Percentiles rank a stretch among this genome's conserved stretches.
Conservation (phyloP, 1,140 invertebrate genomes). For the Neotoxoptera formosana region DNA sequence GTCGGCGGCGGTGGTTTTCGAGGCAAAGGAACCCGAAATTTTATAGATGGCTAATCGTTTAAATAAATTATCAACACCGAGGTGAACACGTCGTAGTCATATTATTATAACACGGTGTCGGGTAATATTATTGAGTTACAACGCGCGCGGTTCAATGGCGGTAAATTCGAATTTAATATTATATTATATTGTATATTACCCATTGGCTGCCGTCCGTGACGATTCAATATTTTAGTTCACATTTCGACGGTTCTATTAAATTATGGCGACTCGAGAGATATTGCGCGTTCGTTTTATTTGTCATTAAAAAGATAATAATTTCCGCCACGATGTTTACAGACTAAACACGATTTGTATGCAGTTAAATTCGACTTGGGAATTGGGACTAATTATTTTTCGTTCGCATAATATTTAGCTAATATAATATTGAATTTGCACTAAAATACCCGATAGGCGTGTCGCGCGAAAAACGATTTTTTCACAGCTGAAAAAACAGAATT, state of each 20-base stretch:
- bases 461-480: background rate
- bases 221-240: background rate
- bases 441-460: background rate
- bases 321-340: background rate
- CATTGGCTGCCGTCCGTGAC: background rate
- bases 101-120: no score
- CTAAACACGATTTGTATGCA: background rate
- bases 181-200: background rate
- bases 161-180: background rate
- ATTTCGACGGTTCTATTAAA: background rate
- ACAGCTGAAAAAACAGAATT: background rate
- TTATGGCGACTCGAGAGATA: background rate
- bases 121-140: background rate
- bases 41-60: background rate
- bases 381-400: constrained; percentile 19
- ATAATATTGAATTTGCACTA: constrained; percentile 7
- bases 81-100: background rate
- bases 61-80: background rate
- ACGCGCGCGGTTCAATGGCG: background rate
- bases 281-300: background rate
- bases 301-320: background rate
- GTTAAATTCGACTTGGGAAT: background rate
- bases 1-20: background rate
- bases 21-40: background rate
- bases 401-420: background rate